These are phyloP conservation scores for Clistopyga incitator DNA, from an alignment of 2,888 invertebrate genomes.

Conservation along the genomic window DNA sequence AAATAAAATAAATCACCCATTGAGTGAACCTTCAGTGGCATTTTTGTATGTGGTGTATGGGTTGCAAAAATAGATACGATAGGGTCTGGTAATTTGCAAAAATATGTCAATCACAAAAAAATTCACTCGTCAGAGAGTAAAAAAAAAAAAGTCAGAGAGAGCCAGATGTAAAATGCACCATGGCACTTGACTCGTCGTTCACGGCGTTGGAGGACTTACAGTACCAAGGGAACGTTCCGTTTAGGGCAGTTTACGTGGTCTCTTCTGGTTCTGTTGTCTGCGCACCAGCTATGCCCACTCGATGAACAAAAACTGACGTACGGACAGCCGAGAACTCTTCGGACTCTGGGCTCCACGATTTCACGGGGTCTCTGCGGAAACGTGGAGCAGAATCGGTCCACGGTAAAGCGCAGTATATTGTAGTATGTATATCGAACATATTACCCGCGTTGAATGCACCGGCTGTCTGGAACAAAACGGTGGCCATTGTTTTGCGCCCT, in stretches of 20 bases:
- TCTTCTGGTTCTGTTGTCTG: slow-evolving; percentile 48
- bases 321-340: slow-evolving; percentile 69
- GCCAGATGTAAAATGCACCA: slow-evolving; percentile 79
- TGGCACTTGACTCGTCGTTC: slow-evolving; percentile 79
- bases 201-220: slow-evolving; percentile 73
- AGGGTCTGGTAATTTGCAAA: too few species aligned
- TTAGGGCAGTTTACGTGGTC: slow-evolving; percentile 55
- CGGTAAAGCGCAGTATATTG: slow-evolving; percentile 11
- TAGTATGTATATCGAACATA: slow-evolving; percentile 74
- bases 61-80: too few species aligned
- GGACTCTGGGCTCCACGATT: slow-evolving; percentile 66
- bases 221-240: slow-evolving; percentile 51
- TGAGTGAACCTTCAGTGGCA: too few species aligned
- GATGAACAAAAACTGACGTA: slow-evolving; percentile 81
- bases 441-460: slow-evolving; percentile 75
- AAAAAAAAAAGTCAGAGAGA: too few species aligned
- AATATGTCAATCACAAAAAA: too few species aligned
- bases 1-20: too few species aligned
- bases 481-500: slow-evolving; percentile 82
- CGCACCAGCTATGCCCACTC: slow-evolving; percentile 71
- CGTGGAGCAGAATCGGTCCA: slow-evolving; percentile 31
- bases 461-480: slow-evolving; percentile 78
- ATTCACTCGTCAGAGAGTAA: too few species aligned
- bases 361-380: slow-evolving; percentile 10
- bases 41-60: too few species aligned